Evolutionary conservation across 2,888 invertebrate genomes (phyloP).

Genomic region (Galerucella calmariensis): DNA sequence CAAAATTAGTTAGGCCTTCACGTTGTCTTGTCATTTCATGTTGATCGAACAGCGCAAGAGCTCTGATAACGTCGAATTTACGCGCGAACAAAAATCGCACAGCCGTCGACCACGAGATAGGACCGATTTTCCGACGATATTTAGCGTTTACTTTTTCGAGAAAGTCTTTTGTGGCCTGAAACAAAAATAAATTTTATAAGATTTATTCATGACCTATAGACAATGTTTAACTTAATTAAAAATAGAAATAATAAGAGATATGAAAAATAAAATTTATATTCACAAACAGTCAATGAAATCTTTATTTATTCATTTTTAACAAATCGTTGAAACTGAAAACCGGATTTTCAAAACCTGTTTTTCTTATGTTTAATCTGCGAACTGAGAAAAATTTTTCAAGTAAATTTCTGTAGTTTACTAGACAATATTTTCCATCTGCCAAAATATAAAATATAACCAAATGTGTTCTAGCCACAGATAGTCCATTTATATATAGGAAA

Average conservation of each 20-base stretch:
- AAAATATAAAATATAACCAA: too few species aligned
- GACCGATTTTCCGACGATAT: slow-evolving; percentile 67
- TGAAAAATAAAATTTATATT: not conserved
- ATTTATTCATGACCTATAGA: not conserved
- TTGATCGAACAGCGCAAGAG: slow-evolving; percentile 90
- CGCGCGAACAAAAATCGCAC: slow-evolving; percentile 92
- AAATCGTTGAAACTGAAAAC: too few species aligned
- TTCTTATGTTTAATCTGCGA: too few species aligned
- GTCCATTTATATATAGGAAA: too few species aligned
- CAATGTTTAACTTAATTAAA: not conserved
- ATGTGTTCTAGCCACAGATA: too few species aligned
- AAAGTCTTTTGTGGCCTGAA: slow-evolving; percentile 85
- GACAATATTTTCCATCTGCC: too few species aligned
- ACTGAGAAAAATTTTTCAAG: too few species aligned
- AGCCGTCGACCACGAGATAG: slow-evolving; percentile 87
- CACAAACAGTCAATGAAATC: too few species aligned
- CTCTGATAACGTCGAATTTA: slow-evolving; percentile 93
- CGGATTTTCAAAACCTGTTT: too few species aligned
- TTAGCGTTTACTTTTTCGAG: slow-evolving; percentile 79
- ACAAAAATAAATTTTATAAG: slow-evolving; percentile 48
- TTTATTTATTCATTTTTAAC: too few species aligned
- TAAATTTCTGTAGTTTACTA: too few species aligned
- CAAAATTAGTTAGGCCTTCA: slow-evolving; percentile 87
- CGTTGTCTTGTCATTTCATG: slow-evolving; percentile 89
- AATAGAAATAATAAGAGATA: not conserved